Evolutionary conservation across 2,113 vertebrate species (phyloP), one percentile per base, ranked within the genome.

Genomic region (Pogona vitticeps): DNA sequence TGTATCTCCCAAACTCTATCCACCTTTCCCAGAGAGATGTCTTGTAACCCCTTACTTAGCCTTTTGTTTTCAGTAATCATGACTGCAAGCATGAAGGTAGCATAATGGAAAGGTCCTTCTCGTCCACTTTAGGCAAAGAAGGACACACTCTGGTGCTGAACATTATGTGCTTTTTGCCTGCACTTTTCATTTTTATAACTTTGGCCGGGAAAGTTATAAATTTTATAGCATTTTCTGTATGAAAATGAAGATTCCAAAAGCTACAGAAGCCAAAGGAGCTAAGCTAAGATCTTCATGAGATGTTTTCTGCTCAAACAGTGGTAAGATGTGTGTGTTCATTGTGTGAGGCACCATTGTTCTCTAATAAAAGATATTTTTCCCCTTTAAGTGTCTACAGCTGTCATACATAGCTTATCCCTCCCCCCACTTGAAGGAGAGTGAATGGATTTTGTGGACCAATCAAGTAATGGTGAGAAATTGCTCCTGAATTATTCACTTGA

Each of bases 401-500:
- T 90, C 85, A 80, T 91, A 80, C 85, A 78, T 75, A 91, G 70
- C 3, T 89, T 92, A 87, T 93, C 92, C 91, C 91, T 87, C 88
- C 28, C 68, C 2, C 63, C 63, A 28, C 83, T 92, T 94, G 72
- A 94, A 90, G 80, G 80, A 71, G 80, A 18, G 88, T 93, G 88
- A 90, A 94, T 91, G 88, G 88, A 79, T 92, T 95, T 94, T 93
- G 76, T 91, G 88, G 90, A 94, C 93, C 82, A 92, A 93, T 91
- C 65, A 90, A 88, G 85, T 94, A 94, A 92, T 90, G 84, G 71
- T 90, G 88, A 91, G 67, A 95, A 93, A 90, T 87, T 87, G 80
- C 76, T 52, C 88, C 83, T 91, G 86, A 92, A 92, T 89, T 93
- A 92, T 93, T 94, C 92, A 90, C 68, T 94, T 95, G 92, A 93